Evolutionary conservation across 1,140 invertebrate genomes (phyloP).

Genomic region (Sitophilus oryzae): DNA sequence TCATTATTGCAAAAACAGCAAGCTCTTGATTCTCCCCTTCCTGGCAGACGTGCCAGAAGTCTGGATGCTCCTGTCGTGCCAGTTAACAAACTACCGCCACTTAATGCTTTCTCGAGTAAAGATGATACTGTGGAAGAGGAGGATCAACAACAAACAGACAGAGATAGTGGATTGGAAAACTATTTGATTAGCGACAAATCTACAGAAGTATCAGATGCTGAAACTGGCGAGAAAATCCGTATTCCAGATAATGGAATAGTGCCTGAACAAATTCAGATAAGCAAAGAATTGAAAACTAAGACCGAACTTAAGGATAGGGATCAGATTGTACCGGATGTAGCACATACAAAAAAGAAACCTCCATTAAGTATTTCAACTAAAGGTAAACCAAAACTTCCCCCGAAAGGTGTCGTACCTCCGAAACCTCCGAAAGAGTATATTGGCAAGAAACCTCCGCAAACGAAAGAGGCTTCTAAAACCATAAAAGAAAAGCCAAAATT

Average conservation of each 20-base stretch:
- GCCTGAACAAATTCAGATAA: constrained; percentile 1
- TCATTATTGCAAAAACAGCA: constrained; percentile 64
- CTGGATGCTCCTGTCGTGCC: constrained; percentile 77
- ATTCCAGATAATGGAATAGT: constrained; percentile 19
- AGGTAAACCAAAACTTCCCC: constrained; percentile 21
- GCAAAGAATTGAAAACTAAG: constrained; percentile 2
- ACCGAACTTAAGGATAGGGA: constrained; percentile 37
- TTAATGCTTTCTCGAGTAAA: constrained; percentile 80
- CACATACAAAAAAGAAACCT: constrained; percentile 28
- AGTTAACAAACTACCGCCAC: constrained; percentile 67
- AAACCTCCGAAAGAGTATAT: constrained; percentile 10
- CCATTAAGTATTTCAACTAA: constrained; percentile 9
- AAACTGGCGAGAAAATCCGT: constrained; percentile 37
- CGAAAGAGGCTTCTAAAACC: neutral
- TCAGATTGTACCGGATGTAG: constrained; percentile 56
- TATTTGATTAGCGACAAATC: constrained; percentile 39
- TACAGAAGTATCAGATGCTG: constrained; percentile 43
- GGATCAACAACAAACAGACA: constrained; percentile 43
- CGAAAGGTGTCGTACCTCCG: constrained; percentile 9
- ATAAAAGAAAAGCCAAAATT: constrained; percentile 19
- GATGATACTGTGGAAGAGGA: constrained; percentile 75
- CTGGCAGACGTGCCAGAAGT: constrained; percentile 70
- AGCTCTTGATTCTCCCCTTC: constrained; percentile 64
- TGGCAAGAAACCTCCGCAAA: constrained; percentile 10
- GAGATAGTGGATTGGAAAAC: constrained; percentile 31